Conservation (phyloP, 2,797 vertebrate genomes). For the Lutjanus argentimaculatus region DNA sequence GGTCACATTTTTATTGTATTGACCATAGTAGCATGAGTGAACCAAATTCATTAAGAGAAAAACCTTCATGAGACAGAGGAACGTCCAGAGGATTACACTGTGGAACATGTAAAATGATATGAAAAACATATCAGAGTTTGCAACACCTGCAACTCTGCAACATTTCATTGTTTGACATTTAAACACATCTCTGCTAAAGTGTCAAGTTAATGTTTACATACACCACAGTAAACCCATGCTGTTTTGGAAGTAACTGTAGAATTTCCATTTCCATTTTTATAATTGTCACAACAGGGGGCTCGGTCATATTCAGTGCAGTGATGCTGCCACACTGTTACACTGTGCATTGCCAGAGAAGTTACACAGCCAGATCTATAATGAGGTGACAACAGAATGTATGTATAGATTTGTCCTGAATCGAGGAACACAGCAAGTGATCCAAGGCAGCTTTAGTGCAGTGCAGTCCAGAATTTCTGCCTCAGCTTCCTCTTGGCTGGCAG, state of each 20-base stretch:
- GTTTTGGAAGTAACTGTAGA: conserved; percentile 12
- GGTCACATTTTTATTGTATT: background rate
- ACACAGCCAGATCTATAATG: conserved; percentile 41
- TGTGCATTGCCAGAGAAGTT: conserved; percentile 25
- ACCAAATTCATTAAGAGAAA: background rate
- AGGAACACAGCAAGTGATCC: conserved; percentile 30
- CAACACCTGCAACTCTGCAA: background rate
- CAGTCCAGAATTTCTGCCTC: conserved; percentile 13
- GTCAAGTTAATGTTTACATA: conserved; percentile 17
- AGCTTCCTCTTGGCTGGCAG: background rate
- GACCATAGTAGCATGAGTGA: background rate
- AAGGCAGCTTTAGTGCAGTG: background rate
- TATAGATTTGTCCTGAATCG: conserved; percentile 48
- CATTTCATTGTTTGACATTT: background rate
- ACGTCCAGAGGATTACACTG: background rate
- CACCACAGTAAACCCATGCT: background rate
- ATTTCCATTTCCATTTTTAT: conserved; percentile 2
- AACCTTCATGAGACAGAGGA: background rate
- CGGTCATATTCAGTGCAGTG: conserved; percentile 10
- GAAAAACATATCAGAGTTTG: background rate
- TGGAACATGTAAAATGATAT: background rate
- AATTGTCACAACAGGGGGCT: conserved; percentile 20
- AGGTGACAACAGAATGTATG: conserved; percentile 29
- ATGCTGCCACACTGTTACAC: conserved; percentile 5
- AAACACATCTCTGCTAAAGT: background rate